A percentile compares a stretch with the other conserved stretches of the same genome.
These are phyloP conservation scores for Spinus olivaceus DNA, from an alignment of 2,797 vertebrate genomes.

Conservation along the genomic window DNA sequence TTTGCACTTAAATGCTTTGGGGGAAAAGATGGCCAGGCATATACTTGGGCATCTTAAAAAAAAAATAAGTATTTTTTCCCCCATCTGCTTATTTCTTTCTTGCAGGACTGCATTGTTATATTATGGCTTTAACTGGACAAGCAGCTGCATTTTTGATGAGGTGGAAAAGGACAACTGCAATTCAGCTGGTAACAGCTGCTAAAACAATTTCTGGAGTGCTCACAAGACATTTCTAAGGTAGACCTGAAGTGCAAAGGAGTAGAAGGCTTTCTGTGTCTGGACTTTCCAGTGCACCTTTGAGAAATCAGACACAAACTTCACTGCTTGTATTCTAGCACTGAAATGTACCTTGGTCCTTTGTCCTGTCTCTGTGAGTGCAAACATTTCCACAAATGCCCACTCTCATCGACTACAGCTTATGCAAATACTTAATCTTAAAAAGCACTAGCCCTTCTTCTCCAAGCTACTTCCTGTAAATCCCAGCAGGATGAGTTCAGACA, in stretches of 20 bases:
- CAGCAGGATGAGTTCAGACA: neutral
- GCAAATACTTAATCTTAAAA: neutral
- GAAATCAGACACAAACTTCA: neutral
- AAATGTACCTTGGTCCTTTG: neutral
- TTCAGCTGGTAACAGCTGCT: neutral
- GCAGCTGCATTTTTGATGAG: neutral
- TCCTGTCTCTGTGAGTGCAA: neutral
- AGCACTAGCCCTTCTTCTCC: neutral
- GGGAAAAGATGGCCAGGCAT: neutral
- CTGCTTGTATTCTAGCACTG: neutral
- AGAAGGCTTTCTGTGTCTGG: neutral
- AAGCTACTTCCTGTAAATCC: neutral
- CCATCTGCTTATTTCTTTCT: neutral
- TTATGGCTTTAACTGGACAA: neutral
- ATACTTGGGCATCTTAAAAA: neutral
- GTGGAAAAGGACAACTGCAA: neutral
- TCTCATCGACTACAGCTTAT: neutral
- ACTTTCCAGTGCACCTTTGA: neutral
- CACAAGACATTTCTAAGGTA: neutral
- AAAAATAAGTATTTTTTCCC: neutral
- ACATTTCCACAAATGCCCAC: neutral
- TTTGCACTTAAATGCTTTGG: slow-evolving; percentile 30
- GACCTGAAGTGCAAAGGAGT: neutral
- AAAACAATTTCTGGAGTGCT: neutral
- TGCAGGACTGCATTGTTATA: neutral